Conservation (phyloP, 2,113 vertebrate genomes). For the Octodon degus region DNA sequence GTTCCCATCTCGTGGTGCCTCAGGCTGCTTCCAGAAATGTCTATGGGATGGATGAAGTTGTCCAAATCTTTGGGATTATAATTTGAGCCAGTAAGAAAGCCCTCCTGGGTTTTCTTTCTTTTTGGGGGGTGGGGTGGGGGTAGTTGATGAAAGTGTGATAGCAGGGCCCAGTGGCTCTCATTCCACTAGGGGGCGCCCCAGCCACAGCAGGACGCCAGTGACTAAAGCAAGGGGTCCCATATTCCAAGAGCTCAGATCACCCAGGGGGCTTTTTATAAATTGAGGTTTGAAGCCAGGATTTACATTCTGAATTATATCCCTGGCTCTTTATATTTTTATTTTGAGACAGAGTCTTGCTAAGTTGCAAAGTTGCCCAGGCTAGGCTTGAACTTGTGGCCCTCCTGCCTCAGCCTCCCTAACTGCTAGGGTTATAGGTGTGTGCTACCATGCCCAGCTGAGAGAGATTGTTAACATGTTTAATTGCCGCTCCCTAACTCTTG, state of each 20-base stretch:
- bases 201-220: fast-evolving
- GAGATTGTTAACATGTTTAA: not conserved
- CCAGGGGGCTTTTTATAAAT: not conserved
- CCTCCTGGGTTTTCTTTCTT: not conserved
- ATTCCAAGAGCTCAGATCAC: not conserved
- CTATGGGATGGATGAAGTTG: not conserved
- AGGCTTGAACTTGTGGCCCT: not conserved
- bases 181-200: not conserved
- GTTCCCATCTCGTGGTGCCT: not conserved
- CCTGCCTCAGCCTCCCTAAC: not conserved
- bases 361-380: not conserved
- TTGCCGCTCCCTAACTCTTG: not conserved
- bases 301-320: not conserved
- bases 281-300: not conserved
- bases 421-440: not conserved
- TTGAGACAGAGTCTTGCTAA: not conserved
- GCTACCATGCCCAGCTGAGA: not conserved
- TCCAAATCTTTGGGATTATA: not conserved
- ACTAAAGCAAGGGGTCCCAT: not conserved
- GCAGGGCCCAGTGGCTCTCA: fast-evolving
- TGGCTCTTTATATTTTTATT: not conserved
- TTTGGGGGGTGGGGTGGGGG: not conserved
- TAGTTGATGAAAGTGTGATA: fast-evolving
- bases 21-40: not conserved
- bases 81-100: not conserved